A percentile compares a stretch with the other conserved stretches of the same genome.
These are phyloP conservation scores for Neodiprion virginianus DNA, from an alignment of 1,140 invertebrate genomes.

Conservation along the genomic window DNA sequence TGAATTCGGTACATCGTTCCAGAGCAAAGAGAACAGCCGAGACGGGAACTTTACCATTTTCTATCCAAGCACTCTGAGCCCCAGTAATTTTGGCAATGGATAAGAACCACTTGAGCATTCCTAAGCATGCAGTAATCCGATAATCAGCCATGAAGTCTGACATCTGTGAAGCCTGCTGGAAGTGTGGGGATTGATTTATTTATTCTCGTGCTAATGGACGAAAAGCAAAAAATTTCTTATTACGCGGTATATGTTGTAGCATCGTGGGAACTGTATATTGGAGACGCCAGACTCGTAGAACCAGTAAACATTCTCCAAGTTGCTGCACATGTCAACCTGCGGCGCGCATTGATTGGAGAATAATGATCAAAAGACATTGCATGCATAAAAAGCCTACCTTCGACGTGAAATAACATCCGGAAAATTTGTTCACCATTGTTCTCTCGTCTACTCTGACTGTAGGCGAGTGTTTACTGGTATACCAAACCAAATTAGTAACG, in stretches of 20 bases:
- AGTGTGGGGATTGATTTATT: neutral
- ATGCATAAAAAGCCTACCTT: conserved; percentile 75
- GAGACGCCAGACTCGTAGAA: conserved; percentile 77
- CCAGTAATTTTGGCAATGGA: conserved; percentile 34
- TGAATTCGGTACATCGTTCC: conserved; percentile 56
- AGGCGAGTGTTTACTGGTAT: conserved; percentile 3
- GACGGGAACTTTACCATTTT: conserved; percentile 46
- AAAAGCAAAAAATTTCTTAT: neutral
- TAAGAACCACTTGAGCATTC: conserved; percentile 59
- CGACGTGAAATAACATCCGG: conserved; percentile 81
- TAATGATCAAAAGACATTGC: neutral
- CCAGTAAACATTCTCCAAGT: conserved; percentile 73
- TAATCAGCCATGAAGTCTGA: conserved; percentile 85
- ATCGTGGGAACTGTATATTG: conserved; percentile 78
- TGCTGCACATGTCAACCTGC: conserved; percentile 64
- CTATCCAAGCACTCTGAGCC: conserved; percentile 16
- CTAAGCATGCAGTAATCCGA: conserved; percentile 65
- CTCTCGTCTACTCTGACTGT: conserved; percentile 47
- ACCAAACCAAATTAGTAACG: neutral
- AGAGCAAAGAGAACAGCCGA: conserved; percentile 58
- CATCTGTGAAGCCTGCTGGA: conserved; percentile 63
- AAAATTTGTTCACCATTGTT: conserved; percentile 75
- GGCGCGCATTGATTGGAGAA: conserved; percentile 11
- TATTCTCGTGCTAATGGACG: conserved; percentile 62
- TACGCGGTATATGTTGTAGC: conserved; percentile 76